Evolutionary conservation across 2,113 vertebrate species (phyloP), one percentile per base, ranked within the genome.

Genomic region (Tricholaema leucomelas): DNA sequence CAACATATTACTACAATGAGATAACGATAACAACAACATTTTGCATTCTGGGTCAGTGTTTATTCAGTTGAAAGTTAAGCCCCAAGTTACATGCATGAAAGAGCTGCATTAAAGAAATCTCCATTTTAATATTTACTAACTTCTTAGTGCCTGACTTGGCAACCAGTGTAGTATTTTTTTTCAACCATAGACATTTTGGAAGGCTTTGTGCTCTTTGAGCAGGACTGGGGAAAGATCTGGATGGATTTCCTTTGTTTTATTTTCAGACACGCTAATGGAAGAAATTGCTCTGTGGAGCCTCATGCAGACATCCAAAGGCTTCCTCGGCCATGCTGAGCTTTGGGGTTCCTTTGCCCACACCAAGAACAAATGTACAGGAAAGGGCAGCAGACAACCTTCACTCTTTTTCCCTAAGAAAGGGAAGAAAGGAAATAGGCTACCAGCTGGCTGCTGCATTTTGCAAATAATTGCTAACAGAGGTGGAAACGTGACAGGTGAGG

Each of bases 41-140:
- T 91, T 93, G 36, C 75, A 80, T 91, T 95, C 75, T 89, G 60
- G 46, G 8, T 59, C 58, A 20, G 19, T 78, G 79, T 85, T 96
- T 95, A 82, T 64, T 91, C 79, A 83, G 56, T 94, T 85, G 60
- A 94, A 94, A 93, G 78, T 58, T 89, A 94, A 94, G 75, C 85
- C 81, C 79, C 72, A 77, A 92, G 92, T 70, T 80, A 71, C 33
- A 64, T 46, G 73, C 80, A 71, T 80, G 79, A 87, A 82, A 92
- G 75, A 80, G 18, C 42, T 80, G 10, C 38, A 74, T 87, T 85
- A 90, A 85, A 87, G 72, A 87, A 70, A 64, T 71, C 85, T 94
- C 64, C 25, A 52, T 92, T 94, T 96, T 92, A 92, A 92, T 92
- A 93, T 94, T 95, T 94, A 91, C 91, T 89, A 94, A 87, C 81